Base-by-base conservation (phyloP, 2,888 invertebrate genomes). In the Odontocolon sp. region DNA sequence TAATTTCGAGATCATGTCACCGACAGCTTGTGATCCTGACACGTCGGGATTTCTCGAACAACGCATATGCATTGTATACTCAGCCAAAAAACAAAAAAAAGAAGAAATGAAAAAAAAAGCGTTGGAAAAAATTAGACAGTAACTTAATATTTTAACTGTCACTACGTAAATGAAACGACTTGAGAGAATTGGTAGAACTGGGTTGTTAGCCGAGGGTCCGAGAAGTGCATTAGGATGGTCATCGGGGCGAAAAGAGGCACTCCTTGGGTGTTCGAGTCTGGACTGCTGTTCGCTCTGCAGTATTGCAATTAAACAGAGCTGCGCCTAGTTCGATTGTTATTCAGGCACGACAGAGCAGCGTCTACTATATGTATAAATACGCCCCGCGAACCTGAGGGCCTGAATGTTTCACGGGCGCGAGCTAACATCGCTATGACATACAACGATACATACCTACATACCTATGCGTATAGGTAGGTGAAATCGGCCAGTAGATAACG, bases 291-390 rank as follows among this genome's bases (percentile, higher is more conserved):
- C 69, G 69, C 64, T n/a, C n/a, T 52, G 61, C 50, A 38, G 71
- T 67, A 72, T 76, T 54, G 82, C 79, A 84, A 85, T 85, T 85
- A 85, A 83, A 82, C 80, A 76, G 78, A 78, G 82, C 85, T 84
- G 86, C 85, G 73, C 85, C 82, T 82, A 82, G 76, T 79, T 80
- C 81, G 81, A 86, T 86, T 81, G 84, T 83, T 80, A 80, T 72
- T 76, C 69, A 63, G 40, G 70, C 54, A 40, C 16, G 54, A 5
- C 45, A 11, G 33, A 36, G 4, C 23, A 38, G 57, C 33, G 33
- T 6, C 63, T n/a, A 40, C 26, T 9, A 33, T 66, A 16, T 47
- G 36, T 38, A 47, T 16, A 18, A 2, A 11, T 18, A 26, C 23
- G 40, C 28, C 54, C 31, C 8, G 40, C 16, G 18, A 23, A 59